Evolutionary conservation across 23 tunicate species (phyloP), one percentile per base, ranked within the genome.

Genomic region (Corella eumyota): DNA sequence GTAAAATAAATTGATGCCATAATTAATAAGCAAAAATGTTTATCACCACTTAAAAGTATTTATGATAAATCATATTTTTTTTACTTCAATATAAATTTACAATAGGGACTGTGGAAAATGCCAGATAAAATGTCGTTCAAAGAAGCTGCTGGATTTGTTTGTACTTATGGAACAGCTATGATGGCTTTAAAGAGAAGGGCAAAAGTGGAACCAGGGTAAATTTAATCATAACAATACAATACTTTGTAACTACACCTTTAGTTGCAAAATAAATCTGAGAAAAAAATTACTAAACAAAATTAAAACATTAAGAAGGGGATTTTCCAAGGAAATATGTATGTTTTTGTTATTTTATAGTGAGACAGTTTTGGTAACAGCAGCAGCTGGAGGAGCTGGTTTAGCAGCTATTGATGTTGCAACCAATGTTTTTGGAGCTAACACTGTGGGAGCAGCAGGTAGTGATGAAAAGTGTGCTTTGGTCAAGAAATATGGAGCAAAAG

Each of bases 321-420:
- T 17, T 13, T 44, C 17, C 17, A 44, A 17, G 17, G 17, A 44
- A 17, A 13, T 44, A 17, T 13, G n/a, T n/a, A n/a, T n/a, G n/a
- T n/a, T n/a, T n/a, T 9, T 25, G 17, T 9, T 51, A 23, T 37
- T 46, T 25, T 36, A 0, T 65, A 80, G 76, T 15, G 96, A 88
- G 36, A 36, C 45, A 33, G 47, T 88, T 5, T 61, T 88, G 28
- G 80, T 88, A 0, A 88, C 96, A 40, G 96, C 96, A 11, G 96
- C 96, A 36, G 96, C 96, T 30, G 96, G 96, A 30, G 96, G 81
- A 20, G 83, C 57, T 38, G 96, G 96, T 6, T 40, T 88, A 30
- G 96, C 96, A 52, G 81, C 96, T 46, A 71, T 88, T 33, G 96
- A 88, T 45, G 47, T 88, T 46, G 90, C 76, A 7, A 68, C 56